A percentile compares a stretch with the other conserved stretches of the same genome.
These are phyloP conservation scores for Pseudomyrmex pallidus DNA, from an alignment of 1,140 invertebrate genomes.

Conservation along the genomic window DNA sequence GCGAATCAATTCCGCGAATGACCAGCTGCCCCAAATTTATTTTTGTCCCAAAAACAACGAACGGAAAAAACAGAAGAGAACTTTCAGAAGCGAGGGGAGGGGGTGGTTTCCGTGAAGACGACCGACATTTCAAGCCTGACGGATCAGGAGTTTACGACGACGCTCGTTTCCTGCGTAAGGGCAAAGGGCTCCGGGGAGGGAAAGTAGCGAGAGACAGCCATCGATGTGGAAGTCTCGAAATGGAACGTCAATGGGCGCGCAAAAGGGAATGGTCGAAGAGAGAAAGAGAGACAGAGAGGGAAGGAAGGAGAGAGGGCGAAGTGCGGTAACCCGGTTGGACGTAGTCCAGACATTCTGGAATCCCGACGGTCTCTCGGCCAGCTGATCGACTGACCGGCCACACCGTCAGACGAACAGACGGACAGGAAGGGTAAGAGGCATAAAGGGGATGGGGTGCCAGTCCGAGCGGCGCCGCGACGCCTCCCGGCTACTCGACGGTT, in stretches of 20 bases:
- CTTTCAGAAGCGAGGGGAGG: not conserved
- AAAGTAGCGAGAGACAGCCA: not conserved
- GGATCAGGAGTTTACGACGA: slow-evolving; percentile 26
- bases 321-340: slow-evolving; percentile 84
- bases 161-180: slow-evolving; percentile 36
- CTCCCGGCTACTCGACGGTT: slow-evolving; percentile 70
- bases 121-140: slow-evolving; percentile 48
- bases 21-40: slow-evolving; percentile 42
- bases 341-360: slow-evolving; percentile 79
- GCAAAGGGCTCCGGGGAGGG: slow-evolving; percentile 18
- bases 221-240: slow-evolving; percentile 15
- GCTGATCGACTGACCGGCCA: slow-evolving; percentile 76
- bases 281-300: slow-evolving; percentile 54
- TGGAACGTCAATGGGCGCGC: slow-evolving; percentile 23
- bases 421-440: slow-evolving; percentile 36
- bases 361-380: slow-evolving; percentile 71
- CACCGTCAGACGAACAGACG: slow-evolving; percentile 38
- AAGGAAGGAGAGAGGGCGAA: slow-evolving; percentile 58
- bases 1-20: slow-evolving; percentile 16
- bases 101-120: slow-evolving; percentile 16
- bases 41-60: slow-evolving; percentile 15
- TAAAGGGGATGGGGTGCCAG: slow-evolving; percentile 77
- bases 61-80: not conserved
- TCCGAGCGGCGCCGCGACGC: slow-evolving; percentile 81
- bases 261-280: slow-evolving; percentile 43